Evolutionary conservation across 2,888 invertebrate species (phyloP).

Genomic region (Microplitis manilae): DNA sequence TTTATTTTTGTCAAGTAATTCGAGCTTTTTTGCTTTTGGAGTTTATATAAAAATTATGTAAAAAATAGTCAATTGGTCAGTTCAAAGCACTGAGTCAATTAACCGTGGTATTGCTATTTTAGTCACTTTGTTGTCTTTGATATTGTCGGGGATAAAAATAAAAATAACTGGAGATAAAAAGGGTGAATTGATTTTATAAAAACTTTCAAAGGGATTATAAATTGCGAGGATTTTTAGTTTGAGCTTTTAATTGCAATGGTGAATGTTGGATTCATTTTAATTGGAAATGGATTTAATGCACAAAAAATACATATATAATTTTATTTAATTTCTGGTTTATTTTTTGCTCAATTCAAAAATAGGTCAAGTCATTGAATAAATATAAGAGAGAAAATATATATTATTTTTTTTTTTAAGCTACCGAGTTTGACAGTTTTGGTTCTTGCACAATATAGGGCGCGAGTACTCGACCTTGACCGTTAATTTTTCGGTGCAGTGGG

Average conservation of each 20-base stretch:
- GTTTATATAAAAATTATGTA: background rate
- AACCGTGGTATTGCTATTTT: constrained; percentile 5
- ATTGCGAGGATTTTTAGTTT: background rate
- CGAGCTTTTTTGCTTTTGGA: background rate
- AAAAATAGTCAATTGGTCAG: constrained; percentile 2
- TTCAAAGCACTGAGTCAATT: background rate
- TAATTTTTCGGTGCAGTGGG: constrained; percentile 21
- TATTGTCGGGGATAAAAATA: background rate
- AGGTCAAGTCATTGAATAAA: no score
- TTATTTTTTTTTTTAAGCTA: background rate
- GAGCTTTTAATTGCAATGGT: background rate
- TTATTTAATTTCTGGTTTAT: no score
- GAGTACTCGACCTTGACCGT: constrained; percentile 39
- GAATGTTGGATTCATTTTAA: background rate
- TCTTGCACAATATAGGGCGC: constrained; percentile 4
- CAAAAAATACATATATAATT: no score
- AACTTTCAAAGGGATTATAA: background rate
- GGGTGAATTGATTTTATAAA: background rate
- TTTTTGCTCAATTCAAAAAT: no score
- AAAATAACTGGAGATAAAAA: background rate
- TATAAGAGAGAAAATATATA: background rate
- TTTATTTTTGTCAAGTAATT: background rate
- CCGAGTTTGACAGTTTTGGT: background rate
- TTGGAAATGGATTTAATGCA: no score
- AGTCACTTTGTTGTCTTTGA: constrained; percentile 10